Evolutionary conservation across 2,113 vertebrate genomes (phyloP).

Genomic region (Sinocyclocheilus grahami): DNA sequence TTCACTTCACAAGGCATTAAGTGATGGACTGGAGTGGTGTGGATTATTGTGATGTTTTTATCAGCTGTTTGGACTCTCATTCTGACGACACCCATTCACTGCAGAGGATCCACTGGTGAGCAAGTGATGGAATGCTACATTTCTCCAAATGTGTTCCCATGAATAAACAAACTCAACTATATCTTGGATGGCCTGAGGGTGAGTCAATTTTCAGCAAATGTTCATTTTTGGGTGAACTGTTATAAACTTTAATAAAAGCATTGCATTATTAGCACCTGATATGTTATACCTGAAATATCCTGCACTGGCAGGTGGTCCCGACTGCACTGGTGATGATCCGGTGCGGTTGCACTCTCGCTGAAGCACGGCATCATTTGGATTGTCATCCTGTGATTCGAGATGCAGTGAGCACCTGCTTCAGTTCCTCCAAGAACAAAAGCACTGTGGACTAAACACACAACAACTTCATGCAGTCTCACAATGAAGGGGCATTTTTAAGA

Average conservation of each 20-base stretch:
- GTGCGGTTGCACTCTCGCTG: conserved; percentile 63
- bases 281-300: neutral
- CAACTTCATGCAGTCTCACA: neutral
- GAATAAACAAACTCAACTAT: too few relatives aligned
- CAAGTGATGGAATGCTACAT: too few relatives aligned
- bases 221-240: neutral
- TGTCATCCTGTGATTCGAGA: conserved; percentile 68
- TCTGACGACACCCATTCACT: too few relatives aligned
- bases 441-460: neutral
- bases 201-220: neutral
- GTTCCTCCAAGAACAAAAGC: conserved; percentile 5
- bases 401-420: conserved; percentile 67
- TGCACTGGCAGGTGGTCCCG: conserved; percentile 72
- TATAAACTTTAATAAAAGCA: neutral
- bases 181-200: too few relatives aligned
- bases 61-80: too few relatives aligned
- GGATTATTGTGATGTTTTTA: too few relatives aligned
- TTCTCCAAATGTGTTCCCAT: too few relatives aligned
- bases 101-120: too few relatives aligned
- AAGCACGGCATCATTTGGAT: conserved; percentile 68
- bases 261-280: too few relatives aligned
- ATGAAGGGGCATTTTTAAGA: neutral
- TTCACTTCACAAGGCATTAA: too few relatives aligned
- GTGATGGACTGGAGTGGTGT: too few relatives aligned
- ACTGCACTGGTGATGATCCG: conserved; percentile 74